A percentile compares a stretch with the other conserved stretches of the same genome.
phyloP scores from a whole-genome alignment of 2,888 invertebrate genomes.

The Augiades crinisus region DNA sequence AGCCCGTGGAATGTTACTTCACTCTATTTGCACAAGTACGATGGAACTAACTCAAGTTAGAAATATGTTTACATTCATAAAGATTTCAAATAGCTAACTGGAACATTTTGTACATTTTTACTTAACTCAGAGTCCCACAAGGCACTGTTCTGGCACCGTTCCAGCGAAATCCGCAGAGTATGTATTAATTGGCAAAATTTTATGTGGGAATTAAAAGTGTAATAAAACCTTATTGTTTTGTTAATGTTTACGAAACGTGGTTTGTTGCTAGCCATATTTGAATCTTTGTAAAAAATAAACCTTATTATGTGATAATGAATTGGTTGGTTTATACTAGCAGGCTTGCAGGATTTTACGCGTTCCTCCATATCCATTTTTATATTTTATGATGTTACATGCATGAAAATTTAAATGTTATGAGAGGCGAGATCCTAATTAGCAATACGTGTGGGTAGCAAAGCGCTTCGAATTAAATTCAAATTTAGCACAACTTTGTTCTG shows the following conservation, averaged over 20 bases:
- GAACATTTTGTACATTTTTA: conserved; percentile 20
- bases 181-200: conserved; percentile 47
- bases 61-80: conserved; percentile 4
- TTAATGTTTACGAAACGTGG: conserved; percentile 25
- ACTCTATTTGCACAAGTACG: conserved; percentile 1
- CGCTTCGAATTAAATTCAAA: conserved; percentile 7
- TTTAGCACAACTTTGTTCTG: conserved; percentile 7
- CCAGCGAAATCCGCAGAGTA: conserved; percentile 40
- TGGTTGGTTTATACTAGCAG: conserved; percentile 2
- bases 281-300: conserved; percentile 15
- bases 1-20: no score
- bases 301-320: conserved; percentile 14
- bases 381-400: conserved; percentile 10
- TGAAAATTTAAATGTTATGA: conserved; percentile 10
- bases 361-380: conserved; percentile 9
- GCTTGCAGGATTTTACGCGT: conserved; percentile 11
- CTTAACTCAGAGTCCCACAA: conserved; percentile 30
- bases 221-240: conserved; percentile 41
- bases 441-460: conserved; percentile 8
- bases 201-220: conserved; percentile 43
- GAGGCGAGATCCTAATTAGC: conserved; percentile 10
- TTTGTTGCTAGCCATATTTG: conserved; percentile 11
- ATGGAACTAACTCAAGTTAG: background rate
- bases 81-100: conserved; percentile 13
- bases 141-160: conserved; percentile 38